Base-by-base conservation (phyloP, 2,113 vertebrate genomes). In the Sigmodon hispidus region DNA sequence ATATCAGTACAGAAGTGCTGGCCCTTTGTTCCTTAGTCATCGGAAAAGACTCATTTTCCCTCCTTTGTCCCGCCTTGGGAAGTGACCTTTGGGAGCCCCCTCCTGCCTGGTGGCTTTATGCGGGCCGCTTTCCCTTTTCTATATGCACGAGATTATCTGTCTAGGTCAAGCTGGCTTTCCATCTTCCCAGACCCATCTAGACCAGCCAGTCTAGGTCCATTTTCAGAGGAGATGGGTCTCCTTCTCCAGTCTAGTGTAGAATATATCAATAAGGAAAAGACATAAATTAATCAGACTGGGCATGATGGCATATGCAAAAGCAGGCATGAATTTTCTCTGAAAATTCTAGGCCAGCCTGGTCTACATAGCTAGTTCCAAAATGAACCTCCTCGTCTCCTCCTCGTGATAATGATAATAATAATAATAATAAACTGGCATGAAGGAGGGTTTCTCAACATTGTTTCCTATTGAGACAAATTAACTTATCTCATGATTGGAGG, bases 121-220 rank as follows among this genome's bases (percentile, higher is more conserved):
- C 5, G 52, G 12, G 90, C 76, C 21, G 19, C 26, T 29, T 34
- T 61, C 59, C 45, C 45, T 70, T 79, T 59, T 17, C 76, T 69
- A 48, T 40, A 55, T 52, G 67, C 12, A 43, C 17, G 76, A 63
- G 87, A 92, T 88, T 72, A 88, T 87, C 19, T 36, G 43, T 65
- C 85, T 89, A 16, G 65, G n/a, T 73, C 63, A 81, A 59, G 97
- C 0, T 31, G 24, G 87, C 81, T 90, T 96, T 91, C 69, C 43
- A 84, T 57, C 73, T 45, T 95, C 57, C 75, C 16, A 34, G 57
- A 61, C 89, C 89, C 89, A 85, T 79, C 3, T n/a, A n/a, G 48
- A 59, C 11, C 40, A 2, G 57, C 72, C 34, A 0, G 72, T 2
- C 91, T 36, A n/a, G 50, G 80, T 70, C 83, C 59, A 34, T n/a